Percentiles rank a stretch among this genome's conserved stretches.
phyloP scores from a whole-genome alignment of 2,888 invertebrate species.

The Drosophila differens region DNA sequence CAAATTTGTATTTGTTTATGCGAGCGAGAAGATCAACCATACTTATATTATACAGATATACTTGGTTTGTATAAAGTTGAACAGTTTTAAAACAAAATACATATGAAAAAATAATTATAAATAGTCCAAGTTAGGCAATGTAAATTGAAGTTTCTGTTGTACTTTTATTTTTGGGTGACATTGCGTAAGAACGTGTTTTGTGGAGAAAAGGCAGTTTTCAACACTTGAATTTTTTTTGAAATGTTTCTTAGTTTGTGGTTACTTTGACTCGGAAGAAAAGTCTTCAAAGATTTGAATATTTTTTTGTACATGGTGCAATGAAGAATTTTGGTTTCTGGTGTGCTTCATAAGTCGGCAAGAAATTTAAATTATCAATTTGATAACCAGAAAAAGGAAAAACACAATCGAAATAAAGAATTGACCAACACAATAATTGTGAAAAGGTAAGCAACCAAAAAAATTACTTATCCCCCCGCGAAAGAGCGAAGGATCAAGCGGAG shows the following conservation, averaged over 20 bases:
- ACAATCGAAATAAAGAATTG: conserved; percentile 23
- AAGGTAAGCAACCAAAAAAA: conserved; percentile 36
- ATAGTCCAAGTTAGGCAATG: conserved; percentile 59
- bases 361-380: conserved; percentile 35
- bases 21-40: conserved; percentile 44
- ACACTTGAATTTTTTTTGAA: conserved; percentile 56
- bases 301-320: conserved; percentile 70
- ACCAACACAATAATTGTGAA: conserved; percentile 32
- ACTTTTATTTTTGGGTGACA: conserved; percentile 29
- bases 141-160: conserved; percentile 49
- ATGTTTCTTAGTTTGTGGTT: conserved; percentile 42
- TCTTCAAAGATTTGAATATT: conserved; percentile 39
- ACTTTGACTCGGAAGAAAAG: conserved; percentile 39
- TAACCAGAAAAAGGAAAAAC: conserved; percentile 20
- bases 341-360: conserved; percentile 73
- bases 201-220: conserved; percentile 50
- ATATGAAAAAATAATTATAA: conserved; percentile 50
- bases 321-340: conserved; percentile 63
- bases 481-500: conserved; percentile 65
- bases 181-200: conserved; percentile 52
- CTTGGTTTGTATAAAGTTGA: conserved; percentile 52
- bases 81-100: conserved; percentile 57
- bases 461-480: conserved; percentile 46
- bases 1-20: conserved; percentile 47
- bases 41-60: conserved; percentile 43